Evolutionary conservation across 2,113 vertebrate species (phyloP), one percentile per base, ranked within the genome.

Genomic region (Daboia siamensis): DNA sequence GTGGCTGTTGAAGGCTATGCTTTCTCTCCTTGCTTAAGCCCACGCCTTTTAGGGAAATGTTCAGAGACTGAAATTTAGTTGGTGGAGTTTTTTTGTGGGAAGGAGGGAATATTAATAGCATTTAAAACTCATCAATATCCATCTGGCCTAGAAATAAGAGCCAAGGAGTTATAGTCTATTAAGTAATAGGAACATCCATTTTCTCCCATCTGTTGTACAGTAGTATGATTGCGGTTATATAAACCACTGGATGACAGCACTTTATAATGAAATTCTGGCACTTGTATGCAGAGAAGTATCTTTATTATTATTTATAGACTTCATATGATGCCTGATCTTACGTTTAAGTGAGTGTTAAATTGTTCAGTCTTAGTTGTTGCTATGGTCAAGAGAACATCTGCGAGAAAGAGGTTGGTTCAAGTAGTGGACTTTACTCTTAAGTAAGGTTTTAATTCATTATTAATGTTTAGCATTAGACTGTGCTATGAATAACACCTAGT

Each of bases 221-320:
- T 95, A 95, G 95, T 95, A 91, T 93, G 95, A 94, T 96, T 94
- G 93, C 86, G 95, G 74, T 92, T 0, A 0, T 90, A 93, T 96
- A 96, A 96, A 96, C 96, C 95, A 95, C 54, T 0, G 46, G 90
- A 69, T 93, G 94, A 94, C 92, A 94, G 64, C 92, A 86, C 85
- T 96, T 95, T 91, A 94, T 92, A 96, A 95, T 56, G 87, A 95
- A 94, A 92, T 92, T 86, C 93, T 96, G 96, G 96, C 95, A 93
- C 94, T 96, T 96, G 94, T 91, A 90, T 86, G 0, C 23, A 93
- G 95, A 90, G 56, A 94, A 95, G 96, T 95, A 96, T 95, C 95
- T 93, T 95, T 96, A 94, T 96, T 97, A 96, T 97, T 97, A 96
- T 97, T 97, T 96, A 97, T 97, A 96, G 96, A 91, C 92, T 95